Evolutionary conservation across 1,140 invertebrate species (phyloP), one percentile per base, ranked within the genome.

Genomic region (Camponotus pennsylvanicus): DNA sequence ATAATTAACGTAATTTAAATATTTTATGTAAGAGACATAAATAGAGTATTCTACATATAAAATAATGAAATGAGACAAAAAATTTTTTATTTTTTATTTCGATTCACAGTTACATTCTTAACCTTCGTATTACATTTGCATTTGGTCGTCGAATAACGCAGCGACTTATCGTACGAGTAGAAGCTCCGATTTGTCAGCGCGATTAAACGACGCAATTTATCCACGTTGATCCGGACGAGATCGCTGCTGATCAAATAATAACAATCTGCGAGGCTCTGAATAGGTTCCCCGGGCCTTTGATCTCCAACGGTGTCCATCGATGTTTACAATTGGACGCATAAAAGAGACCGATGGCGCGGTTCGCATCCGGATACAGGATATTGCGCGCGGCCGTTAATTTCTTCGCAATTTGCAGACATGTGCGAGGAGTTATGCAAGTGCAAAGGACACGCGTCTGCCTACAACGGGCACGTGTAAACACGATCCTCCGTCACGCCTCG

Each of bases 181-280:
- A 64, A 75, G 82, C 18, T 78, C 13, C 70, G 71, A 64, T 52
- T 79, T 18, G 85, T 86, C 13, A 89, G 57, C 21, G 63, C 66
- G 11, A 85, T 5, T 34, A 92, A 37, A 37, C 45, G 77, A 40
- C 70, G 67, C 40, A 91, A 52, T 69, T 64, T 77, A 11, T 21
- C 27, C 73, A 92, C 76, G 63, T 92, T 85, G 57, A 92, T 80
- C 34, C 40, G 83, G 1, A 92, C 76, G 15, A 70, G 49, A 52
- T 92, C 91, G 52, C 49, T 13, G 8, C 87, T 73, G 63, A 88
- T 75, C 45, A 85, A 32, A 45, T 86, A 86, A 63, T 61, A 59
- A 18, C 83, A 89, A 4, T 86, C 52, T 0, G 59, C 57, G 15
- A 66, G 71, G 66, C 55, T 32, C 13, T 63, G 67, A 85, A 84